These are phyloP conservation scores for Hyposoter didymator DNA, from an alignment of 2,888 invertebrate genomes.

Conservation along the genomic window DNA sequence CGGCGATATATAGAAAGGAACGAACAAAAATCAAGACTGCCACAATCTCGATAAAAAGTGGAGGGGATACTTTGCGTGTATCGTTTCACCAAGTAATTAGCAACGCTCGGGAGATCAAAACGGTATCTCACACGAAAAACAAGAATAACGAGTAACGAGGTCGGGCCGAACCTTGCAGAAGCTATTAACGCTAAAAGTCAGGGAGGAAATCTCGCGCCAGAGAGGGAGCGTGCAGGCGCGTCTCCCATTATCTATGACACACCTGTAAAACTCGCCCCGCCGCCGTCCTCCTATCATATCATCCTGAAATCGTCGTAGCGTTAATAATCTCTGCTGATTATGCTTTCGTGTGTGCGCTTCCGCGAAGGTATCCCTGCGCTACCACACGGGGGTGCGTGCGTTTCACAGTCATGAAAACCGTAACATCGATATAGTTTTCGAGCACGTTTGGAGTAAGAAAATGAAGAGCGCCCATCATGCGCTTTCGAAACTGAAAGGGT, in stretches of 20 bases:
- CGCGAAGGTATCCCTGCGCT: neutral
- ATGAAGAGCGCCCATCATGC: neutral
- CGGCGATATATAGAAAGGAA: neutral
- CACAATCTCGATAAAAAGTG: neutral
- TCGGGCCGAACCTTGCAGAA: conserved; percentile 20
- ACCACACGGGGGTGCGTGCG: neutral
- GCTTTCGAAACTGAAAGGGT: neutral
- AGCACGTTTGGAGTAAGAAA: neutral
- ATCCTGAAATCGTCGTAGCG: neutral
- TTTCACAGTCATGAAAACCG: neutral
- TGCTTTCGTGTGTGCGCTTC: neutral
- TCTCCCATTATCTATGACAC: conserved; percentile 65
- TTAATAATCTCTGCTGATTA: conserved; percentile 32
- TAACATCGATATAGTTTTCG: neutral
- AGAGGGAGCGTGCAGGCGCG: conserved; percentile 64
- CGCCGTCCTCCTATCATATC: conserved; percentile 18
- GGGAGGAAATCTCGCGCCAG: conserved; percentile 7
- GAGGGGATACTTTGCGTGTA: neutral
- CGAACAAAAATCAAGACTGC: neutral
- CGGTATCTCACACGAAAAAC: neutral
- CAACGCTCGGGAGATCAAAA: conserved; percentile 24
- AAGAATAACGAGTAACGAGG: conserved; percentile 26
- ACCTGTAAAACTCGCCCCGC: conserved; percentile 36
- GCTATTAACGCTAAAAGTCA: conserved; percentile 6
- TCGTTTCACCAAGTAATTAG: neutral